Evolutionary conservation across 2,113 vertebrate species (phyloP).

Genomic region (Ceyx cyanopectus): DNA sequence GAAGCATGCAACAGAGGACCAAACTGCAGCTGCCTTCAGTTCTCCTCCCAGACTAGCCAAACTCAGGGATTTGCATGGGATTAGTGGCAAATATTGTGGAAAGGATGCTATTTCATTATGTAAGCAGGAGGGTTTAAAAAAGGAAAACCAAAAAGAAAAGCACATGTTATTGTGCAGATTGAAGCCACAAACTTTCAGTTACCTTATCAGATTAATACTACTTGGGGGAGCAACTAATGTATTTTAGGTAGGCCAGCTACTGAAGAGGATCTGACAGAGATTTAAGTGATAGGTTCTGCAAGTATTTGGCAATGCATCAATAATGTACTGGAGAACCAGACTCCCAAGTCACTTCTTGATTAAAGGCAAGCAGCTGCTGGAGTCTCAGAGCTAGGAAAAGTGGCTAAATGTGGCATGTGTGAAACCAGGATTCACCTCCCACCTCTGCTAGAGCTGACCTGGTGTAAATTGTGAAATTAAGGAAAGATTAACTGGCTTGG

Average conservation of each 20-base stretch:
- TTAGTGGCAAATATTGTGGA: not conserved
- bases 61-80: not conserved
- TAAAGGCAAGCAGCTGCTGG: slow-evolving; percentile 55
- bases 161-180: not conserved
- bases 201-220: slow-evolving; percentile 29
- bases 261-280: not conserved
- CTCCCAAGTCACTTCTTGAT: slow-evolving; percentile 22
- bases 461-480: slow-evolving; percentile 32
- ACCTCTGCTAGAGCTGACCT: slow-evolving; percentile 38
- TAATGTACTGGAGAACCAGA: not conserved
- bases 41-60: not conserved
- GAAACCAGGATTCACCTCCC: slow-evolving; percentile 20
- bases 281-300: slow-evolving; percentile 28
- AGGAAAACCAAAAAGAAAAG: slow-evolving; percentile 6
- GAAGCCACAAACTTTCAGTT: slow-evolving; percentile 24
- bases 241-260: slow-evolving; percentile 4
- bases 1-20: not conserved
- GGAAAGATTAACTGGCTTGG: slow-evolving; percentile 26
- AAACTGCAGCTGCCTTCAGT: not conserved
- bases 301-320: slow-evolving; percentile 49
- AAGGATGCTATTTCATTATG: slow-evolving; percentile 24
- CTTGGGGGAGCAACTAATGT: not conserved
- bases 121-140: slow-evolving; percentile 25
- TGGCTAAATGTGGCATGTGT: slow-evolving; percentile 34
- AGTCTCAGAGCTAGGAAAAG: slow-evolving; percentile 39